Conservation (phyloP, 2,113 vertebrate species). For the Onychostruthus taczanowskii region DNA sequence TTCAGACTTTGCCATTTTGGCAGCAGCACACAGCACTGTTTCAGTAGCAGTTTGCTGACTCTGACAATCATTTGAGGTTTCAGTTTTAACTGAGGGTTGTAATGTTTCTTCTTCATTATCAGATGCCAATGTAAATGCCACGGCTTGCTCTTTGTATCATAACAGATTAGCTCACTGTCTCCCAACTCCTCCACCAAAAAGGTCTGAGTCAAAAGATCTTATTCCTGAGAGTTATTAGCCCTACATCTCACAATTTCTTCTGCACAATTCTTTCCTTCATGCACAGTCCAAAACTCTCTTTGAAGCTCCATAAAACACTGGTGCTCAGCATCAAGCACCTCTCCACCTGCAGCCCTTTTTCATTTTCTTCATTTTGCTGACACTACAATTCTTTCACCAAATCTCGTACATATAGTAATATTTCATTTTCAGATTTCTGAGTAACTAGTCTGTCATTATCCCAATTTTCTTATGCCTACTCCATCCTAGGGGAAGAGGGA, state of each 20-base stretch:
- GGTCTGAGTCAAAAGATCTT: neutral
- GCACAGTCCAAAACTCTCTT: fast-evolving
- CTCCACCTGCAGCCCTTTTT: neutral
- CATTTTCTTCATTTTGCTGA: neutral
- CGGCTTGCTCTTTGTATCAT: fast-evolving
- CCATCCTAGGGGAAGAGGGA: neutral
- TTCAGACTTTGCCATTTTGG: neutral
- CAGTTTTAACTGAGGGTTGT: neutral
- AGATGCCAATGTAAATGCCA: neutral
- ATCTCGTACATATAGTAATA: no score
- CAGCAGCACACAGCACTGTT: fast-evolving
- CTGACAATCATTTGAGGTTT: neutral
- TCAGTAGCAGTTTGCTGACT: neutral
- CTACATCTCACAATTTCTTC: neutral
- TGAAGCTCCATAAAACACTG: neutral
- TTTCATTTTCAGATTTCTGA: neutral
- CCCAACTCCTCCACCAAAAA: neutral
- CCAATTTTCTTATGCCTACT: neutral
- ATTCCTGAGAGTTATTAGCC: neutral
- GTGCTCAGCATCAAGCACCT: neutral
- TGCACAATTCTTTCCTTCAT: neutral
- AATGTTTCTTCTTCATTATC: neutral
- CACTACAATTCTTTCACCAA: neutral
- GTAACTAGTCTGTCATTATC: neutral
- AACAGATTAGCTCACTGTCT: no score